Evolutionary conservation across 2,113 vertebrate genomes (phyloP), one percentile per base, ranked within the genome.

Genomic region (Actenoides hombroni): DNA sequence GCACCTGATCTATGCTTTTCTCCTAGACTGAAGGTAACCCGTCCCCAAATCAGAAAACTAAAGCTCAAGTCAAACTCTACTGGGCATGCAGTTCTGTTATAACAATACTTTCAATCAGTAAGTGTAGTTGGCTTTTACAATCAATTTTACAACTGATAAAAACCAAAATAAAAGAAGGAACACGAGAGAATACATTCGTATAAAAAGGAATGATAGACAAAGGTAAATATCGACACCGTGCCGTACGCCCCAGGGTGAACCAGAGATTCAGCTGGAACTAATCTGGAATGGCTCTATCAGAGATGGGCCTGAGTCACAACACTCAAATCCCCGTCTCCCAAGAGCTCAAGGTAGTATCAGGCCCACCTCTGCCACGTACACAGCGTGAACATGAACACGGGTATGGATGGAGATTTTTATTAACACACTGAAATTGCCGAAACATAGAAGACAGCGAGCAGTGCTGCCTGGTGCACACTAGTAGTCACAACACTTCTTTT

Each of bases 171-270:
- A 70, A 70, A 82, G 37, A 92, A 91, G 75, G 67, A 93, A 95
- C 81, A 75, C 65, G 83, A 83, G 60, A 78, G 81, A 95, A 94
- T 97, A 97, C 97, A 97, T 97, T 97, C 96, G 12, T 96, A 95
- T 92, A 92, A 97, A 97, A 96, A 95, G 94, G 82, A 97, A 88
- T 54, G 75, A 82, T 95, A 94, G 91, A 95, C 88, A 82, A 79
- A 91, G 73, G 93, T 92, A 92, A 92, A 83, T 92, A 91, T 2
- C 7, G 24, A 94, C 82, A 86, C 63, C 83, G 65, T 80, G 79
- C 84, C 19, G 2, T 85, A 76, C 53, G 48, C 29, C 64, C 68
- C 75, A n/a, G n/a, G 67, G 91, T 61, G 77, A 87, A 83, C 73
- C 75, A 88, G 75, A 88, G 51, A 95, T 59, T 85, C 56, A 48